phyloP scores from a whole-genome alignment of 2,797 vertebrate species.

The Acanthurus leucopareius region DNA sequence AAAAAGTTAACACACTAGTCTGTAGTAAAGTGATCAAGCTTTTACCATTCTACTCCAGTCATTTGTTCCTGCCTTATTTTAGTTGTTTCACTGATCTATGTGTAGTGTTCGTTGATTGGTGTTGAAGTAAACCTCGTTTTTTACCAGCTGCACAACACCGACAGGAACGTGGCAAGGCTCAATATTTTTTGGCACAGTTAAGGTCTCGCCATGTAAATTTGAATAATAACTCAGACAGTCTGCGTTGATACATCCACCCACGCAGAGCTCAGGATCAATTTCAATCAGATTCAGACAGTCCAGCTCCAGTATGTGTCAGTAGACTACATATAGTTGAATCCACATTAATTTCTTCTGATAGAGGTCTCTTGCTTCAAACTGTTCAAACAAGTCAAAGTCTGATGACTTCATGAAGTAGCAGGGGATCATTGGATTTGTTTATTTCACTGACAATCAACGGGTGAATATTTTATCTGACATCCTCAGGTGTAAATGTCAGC shows the following conservation, averaged over 20 bases:
- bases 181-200: slow-evolving; percentile 12
- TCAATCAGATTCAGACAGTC: slow-evolving; percentile 16
- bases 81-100: not conserved
- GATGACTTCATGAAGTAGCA: no score
- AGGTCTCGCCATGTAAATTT: not conserved
- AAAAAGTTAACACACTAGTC: no score
- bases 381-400: no score
- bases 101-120: not conserved
- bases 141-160: slow-evolving; percentile 1
- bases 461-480: no score
- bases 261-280: not conserved
- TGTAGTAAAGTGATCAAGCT: no score
- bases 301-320: slow-evolving; percentile 5
- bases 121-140: not conserved
- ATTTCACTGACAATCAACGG: no score
- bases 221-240: not conserved
- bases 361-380: no score
- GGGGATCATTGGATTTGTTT: no score
- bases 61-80: not conserved
- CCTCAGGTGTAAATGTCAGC: no score
- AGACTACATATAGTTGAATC: slow-evolving; percentile 9
- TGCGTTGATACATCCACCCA: not conserved
- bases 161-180: not conserved
- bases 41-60: not conserved
- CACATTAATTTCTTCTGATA: no score